Evolutionary conservation across 2,888 invertebrate genomes (phyloP).

Genomic region (Leptarthrus brevirostris): DNA sequence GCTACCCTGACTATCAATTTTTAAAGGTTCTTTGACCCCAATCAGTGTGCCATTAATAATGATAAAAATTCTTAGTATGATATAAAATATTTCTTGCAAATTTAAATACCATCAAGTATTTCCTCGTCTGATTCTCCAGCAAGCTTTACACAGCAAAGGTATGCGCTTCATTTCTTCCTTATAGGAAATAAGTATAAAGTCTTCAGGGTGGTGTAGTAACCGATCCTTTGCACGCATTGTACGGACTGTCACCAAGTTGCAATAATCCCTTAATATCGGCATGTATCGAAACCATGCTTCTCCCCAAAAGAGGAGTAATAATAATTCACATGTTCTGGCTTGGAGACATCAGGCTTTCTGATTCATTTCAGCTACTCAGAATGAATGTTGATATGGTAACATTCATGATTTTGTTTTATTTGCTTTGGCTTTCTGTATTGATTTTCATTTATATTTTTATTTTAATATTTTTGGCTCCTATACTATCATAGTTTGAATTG

Average conservation of each 20-base stretch:
- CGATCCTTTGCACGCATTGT: constrained; percentile 63
- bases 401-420: no score
- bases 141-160: constrained; percentile 7
- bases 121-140: neutral
- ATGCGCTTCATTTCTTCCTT: constrained; percentile 15
- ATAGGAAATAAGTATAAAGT: neutral
- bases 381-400: neutral
- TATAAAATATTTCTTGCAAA: constrained; percentile 20
- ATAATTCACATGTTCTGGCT: constrained; percentile 30
- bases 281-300: constrained; percentile 32
- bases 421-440: neutral
- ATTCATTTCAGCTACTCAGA: neutral
- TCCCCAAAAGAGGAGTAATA: neutral
- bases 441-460: neutral
- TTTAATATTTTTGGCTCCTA: neutral
- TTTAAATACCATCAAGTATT: constrained; percentile 25
- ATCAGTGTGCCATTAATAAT: constrained; percentile 14
- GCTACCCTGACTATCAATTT: no score
- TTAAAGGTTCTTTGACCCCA: constrained; percentile 23
- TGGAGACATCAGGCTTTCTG: neutral
- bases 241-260: constrained; percentile 65
- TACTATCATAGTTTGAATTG: no score
- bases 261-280: constrained; percentile 50
- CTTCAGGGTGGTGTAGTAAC: constrained; percentile 49
- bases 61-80: neutral